Conservation (phyloP, 2,888 invertebrate genomes). For the Drosophila antonietae region DNA sequence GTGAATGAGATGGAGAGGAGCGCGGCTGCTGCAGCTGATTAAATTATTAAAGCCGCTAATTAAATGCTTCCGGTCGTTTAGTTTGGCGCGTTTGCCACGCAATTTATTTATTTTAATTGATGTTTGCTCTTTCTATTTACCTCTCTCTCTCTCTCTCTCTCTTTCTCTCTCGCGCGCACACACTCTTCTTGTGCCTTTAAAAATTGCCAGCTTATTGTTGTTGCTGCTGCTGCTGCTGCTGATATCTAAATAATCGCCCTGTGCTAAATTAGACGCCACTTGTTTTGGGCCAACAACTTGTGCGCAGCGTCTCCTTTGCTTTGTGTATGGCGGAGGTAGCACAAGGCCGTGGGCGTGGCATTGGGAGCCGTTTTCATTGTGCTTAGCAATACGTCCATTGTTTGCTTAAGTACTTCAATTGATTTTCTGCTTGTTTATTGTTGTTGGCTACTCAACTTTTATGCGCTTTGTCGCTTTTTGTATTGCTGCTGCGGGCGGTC, state of each 20-base stretch:
- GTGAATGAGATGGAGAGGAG: neutral
- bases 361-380: constrained; percentile 22
- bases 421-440: constrained; percentile 73
- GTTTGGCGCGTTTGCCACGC: constrained; percentile 66
- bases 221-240: constrained; percentile 30
- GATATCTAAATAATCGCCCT: constrained; percentile 70
- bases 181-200: constrained; percentile 14
- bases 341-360: constrained; percentile 1
- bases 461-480: constrained; percentile 63
- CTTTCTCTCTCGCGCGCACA: no score
- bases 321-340: constrained; percentile 13
- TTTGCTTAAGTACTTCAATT: constrained; percentile 78
- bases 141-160: neutral
- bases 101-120: constrained; percentile 79
- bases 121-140: constrained; percentile 36
- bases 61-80: constrained; percentile 79
- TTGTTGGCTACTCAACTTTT: constrained; percentile 53
- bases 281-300: constrained; percentile 45
- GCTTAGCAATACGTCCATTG: constrained; percentile 57
- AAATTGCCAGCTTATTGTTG: constrained; percentile 44
- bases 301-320: constrained; percentile 8
- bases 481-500: constrained; percentile 48
- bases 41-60: constrained; percentile 79
- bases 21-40: constrained; percentile 55
- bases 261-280: constrained; percentile 74